Base-by-base conservation (phyloP, 1,140 invertebrate species). In the Listronotus oregonensis region DNA sequence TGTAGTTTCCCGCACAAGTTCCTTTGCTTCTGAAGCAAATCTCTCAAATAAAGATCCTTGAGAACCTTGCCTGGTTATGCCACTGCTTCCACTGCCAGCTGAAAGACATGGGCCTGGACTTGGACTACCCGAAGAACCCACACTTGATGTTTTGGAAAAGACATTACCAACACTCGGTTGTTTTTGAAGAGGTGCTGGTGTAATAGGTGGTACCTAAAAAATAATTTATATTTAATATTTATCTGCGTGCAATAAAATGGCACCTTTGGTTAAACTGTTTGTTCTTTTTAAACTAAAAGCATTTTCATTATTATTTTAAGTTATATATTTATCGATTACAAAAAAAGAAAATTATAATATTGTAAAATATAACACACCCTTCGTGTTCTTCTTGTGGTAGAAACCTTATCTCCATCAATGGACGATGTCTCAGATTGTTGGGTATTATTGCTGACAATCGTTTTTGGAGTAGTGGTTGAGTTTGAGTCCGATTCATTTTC, bases 11-110 rank as follows among this genome's bases (percentile, higher is more conserved):
- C 88, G 83, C 3, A 95, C 90, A 52, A 94, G 76, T 71, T 93
- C 92, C 77, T 95, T 95, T 1, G 92, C 92, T 71, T 94, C 92
- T 0, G 85, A 86, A 1, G 93, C 89, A 68, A 95, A 89, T 70
- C 93, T 90, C 78, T 95, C 93, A 57, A 95, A 86, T 0, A 95
- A 75, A 0, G 92, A 94, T 7, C 88, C 86, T 76, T 93, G 91
- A 1, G 90, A 92, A 1, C 88, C 85, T 74, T 94, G 91, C 17
- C 91, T 82, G 0, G 72, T 82, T 75, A 89, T 83, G 15, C 83
- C 83, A 51, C 80, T 82, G 12, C 75, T 72, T 17, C 72, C 75
- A 15, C 71, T 71, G 43, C 71, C 69, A 4, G 69, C 69, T 44
- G 74, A 74, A 34, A 62, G 76, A 72, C 21, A 72, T 70, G 56